Base-by-base conservation (phyloP, 2,797 vertebrate species). In the Cynodonichthys magdalenae region DNA sequence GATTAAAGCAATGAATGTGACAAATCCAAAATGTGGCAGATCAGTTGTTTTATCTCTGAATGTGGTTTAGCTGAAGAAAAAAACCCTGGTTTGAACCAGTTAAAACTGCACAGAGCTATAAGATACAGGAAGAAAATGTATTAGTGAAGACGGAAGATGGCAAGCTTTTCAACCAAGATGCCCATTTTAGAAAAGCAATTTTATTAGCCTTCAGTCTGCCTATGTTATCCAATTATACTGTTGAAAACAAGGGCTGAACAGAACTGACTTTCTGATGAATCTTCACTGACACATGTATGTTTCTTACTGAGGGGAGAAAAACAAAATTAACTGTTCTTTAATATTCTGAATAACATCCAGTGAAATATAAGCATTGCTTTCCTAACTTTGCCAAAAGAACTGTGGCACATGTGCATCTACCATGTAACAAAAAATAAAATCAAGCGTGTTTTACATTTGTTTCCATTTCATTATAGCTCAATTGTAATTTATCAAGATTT, bases 1-100 rank as follows among this genome's bases (percentile, higher is more conserved):
- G 52, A 60, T 69, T 65, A 55, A 60, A 71, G 28, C 63, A 55
- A 68, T 62, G 45, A 63, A 66, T 20, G 24, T 41, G 29, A 53
- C 50, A 75, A 74, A 67, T 63, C 18, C 27, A 45, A 36, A 61
- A 6, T 28, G 42, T 41, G 14, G 39, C n/a, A 44, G 50, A 8
- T 66, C 3, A 4, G 59, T 53, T 42, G 36, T 46, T 17, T 66
- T 29, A 11, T 45, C 42, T 15, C 14, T 20, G 46, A 42, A 72
- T 71, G 51, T 52, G 14, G 50, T 24, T 36, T 55, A 61, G 41
- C 15, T 71, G 20, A 45, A 60, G 67, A 44, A 63, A 68, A 19
- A 7, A 5, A 18, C 14, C 10, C 52, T 45, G 15, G 47, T 18
- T 54, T 63, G 41, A 15, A 44, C 42, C 50, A 34, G n/a, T 19